A percentile compares a stretch with the other conserved stretches of the same genome.
phyloP scores from a whole-genome alignment of 2,113 vertebrate species.

The Lophochroa leadbeateri region DNA sequence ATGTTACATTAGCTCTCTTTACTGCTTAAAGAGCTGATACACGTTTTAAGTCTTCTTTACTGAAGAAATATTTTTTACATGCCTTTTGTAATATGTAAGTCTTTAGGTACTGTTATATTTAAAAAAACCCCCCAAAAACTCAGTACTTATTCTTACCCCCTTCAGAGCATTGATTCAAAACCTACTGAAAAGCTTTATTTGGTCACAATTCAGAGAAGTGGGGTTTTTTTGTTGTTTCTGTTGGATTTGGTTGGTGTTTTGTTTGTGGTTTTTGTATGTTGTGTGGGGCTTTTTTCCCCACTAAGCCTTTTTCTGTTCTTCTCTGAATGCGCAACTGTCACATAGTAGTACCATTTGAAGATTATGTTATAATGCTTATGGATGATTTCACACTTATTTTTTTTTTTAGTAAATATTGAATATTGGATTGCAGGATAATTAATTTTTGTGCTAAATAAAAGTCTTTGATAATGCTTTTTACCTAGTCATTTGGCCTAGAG shows the following conservation, averaged over 20 bases:
- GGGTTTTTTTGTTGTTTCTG: neutral
- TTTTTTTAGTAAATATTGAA: neutral
- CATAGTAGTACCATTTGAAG: neutral
- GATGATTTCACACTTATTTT: neutral
- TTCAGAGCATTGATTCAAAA: neutral
- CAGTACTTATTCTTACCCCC: neutral
- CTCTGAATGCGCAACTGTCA: neutral
- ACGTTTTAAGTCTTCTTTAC: neutral
- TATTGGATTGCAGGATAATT: neutral
- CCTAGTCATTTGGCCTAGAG: neutral
- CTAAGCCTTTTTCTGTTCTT: neutral
- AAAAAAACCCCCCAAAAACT: neutral
- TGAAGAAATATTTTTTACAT: neutral
- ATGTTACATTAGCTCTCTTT: neutral
- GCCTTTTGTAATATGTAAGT: neutral
- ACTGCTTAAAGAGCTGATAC: neutral
- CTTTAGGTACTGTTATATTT: neutral
- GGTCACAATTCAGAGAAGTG: neutral
- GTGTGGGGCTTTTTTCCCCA: neutral
- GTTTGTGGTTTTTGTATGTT: neutral
- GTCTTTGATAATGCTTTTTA: neutral
- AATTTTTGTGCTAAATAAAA: neutral
- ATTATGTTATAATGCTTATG: neutral
- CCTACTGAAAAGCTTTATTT: neutral
- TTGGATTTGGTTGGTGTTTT: neutral